Evolutionary conservation across 1,140 invertebrate genomes (phyloP).

Genomic region (Akabosia matsudoensis): DNA sequence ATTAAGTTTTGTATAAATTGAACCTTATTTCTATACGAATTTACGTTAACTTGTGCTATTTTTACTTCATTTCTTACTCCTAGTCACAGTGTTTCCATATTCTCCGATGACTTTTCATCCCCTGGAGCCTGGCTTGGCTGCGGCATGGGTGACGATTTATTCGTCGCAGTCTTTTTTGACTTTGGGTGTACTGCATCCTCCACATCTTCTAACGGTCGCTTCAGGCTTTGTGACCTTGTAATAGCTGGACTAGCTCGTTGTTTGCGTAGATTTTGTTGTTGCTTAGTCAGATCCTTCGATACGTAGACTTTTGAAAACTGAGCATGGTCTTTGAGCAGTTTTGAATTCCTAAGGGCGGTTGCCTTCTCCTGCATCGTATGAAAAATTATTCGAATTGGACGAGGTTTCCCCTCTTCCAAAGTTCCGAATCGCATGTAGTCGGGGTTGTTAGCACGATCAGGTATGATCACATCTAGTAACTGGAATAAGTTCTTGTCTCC

Average conservation of each 20-base stretch:
- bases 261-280: neutral
- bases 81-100: neutral
- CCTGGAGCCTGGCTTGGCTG: neutral
- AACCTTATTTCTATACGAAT: neutral
- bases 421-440: neutral
- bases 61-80: neutral
- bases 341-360: neutral
- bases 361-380: neutral
- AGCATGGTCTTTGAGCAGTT: neutral
- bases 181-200: too few relatives aligned
- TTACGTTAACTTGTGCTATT: neutral
- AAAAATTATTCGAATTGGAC: neutral
- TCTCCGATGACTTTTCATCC: neutral
- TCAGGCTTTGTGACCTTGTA: neutral
- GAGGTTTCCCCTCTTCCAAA: neutral
- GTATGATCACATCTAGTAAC: neutral
- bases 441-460: neutral
- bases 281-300: neutral
- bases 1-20: neutral
- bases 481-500: neutral
- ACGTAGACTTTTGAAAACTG: neutral
- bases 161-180: too few relatives aligned
- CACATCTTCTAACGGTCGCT: neutral
- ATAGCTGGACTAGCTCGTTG: neutral
- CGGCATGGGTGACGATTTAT: neutral